phyloP scores from a whole-genome alignment of 2,113 vertebrate genomes.

The Hippocampus zosterae region DNA sequence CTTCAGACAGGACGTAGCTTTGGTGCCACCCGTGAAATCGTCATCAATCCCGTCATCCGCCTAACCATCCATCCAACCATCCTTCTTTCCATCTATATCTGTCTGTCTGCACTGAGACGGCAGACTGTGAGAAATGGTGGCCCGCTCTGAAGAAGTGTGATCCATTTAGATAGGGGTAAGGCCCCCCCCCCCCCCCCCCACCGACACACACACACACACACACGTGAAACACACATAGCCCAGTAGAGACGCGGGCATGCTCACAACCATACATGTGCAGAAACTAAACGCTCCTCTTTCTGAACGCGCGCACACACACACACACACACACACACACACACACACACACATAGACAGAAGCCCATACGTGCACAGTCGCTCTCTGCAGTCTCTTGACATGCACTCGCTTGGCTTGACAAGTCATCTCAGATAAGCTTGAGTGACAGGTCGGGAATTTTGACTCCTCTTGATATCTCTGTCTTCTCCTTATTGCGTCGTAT shows the following conservation, averaged over 20 bases:
- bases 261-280: not conserved
- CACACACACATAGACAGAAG: constrained; percentile 1
- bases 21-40: constrained; percentile 38
- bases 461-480: constrained; percentile 49
- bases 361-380: no score
- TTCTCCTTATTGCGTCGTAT: constrained; percentile 50
- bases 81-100: constrained; percentile 40
- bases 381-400: constrained; percentile 49
- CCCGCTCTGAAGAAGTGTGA: constrained; percentile 66
- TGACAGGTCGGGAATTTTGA: constrained; percentile 62
- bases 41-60: not conserved
- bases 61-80: constrained; percentile 16
- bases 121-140: constrained; percentile 67
- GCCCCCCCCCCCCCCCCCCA: constrained; percentile 40
- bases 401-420: constrained; percentile 65
- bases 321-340: constrained; percentile 13
- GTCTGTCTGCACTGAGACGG: constrained; percentile 45
- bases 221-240: not conserved
- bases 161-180: constrained; percentile 69
- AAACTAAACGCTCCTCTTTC: not conserved
- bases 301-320: constrained; percentile 4
- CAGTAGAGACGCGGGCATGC: not conserved
- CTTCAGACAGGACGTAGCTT: constrained; percentile 63
- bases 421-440: constrained; percentile 71
- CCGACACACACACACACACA: constrained; percentile 11